Conservation (phyloP, 2,113 vertebrate genomes). For the Tachuris rubrigastra region DNA sequence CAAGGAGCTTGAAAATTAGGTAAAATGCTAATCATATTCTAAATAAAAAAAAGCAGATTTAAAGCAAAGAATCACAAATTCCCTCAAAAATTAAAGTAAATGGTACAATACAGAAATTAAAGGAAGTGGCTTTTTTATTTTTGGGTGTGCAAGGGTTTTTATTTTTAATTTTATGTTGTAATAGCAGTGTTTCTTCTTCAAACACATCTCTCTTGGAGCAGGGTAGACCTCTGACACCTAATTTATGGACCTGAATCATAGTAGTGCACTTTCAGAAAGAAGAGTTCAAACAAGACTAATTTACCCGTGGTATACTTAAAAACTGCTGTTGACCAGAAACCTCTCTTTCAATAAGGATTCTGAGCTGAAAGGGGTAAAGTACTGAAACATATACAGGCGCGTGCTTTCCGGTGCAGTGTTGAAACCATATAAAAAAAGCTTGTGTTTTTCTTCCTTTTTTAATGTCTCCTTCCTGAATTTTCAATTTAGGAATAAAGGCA, state of each 20-base stretch:
- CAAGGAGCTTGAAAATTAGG: background rate
- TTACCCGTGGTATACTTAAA: background rate
- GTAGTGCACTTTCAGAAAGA: background rate
- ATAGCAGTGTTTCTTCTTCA: background rate
- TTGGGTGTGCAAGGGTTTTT: background rate
- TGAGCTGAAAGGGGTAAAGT: background rate
- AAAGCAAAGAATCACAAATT: background rate
- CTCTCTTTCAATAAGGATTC: background rate
- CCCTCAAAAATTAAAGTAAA: background rate
- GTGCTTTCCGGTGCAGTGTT: accelerated
- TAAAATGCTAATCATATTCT: background rate
- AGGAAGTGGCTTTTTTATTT: background rate
- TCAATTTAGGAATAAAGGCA: background rate
- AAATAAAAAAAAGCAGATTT: background rate
- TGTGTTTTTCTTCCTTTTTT: background rate
- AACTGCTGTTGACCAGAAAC: background rate
- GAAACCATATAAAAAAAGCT: background rate
- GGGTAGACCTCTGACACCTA: background rate
- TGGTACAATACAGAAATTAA: background rate
- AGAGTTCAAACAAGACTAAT: background rate
- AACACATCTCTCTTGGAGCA: background rate
- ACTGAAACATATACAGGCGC: background rate
- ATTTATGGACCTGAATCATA: background rate
- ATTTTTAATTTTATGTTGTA: background rate
- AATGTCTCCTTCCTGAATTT: background rate